phyloP scores from a whole-genome alignment of 2,113 vertebrate species.

The Corythaixoides concolor region DNA sequence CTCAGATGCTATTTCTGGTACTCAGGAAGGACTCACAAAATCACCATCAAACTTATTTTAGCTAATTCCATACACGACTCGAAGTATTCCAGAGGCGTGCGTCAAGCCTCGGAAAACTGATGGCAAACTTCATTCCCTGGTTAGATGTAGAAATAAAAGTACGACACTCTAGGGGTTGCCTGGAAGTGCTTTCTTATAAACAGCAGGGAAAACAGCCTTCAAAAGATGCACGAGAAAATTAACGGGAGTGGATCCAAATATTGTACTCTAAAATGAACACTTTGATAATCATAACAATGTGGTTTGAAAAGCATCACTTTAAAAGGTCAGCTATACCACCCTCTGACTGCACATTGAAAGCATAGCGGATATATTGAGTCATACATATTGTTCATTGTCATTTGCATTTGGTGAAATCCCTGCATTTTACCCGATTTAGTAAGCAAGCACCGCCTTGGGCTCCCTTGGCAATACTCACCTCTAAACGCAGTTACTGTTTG shows the following conservation, averaged over 20 bases:
- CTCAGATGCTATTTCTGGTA: slow-evolving; percentile 50
- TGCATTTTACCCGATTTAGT: slow-evolving; percentile 74
- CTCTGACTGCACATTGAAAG: slow-evolving; percentile 67
- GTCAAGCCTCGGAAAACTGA: neutral
- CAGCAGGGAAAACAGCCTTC: neutral
- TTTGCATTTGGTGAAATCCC: slow-evolving; percentile 87
- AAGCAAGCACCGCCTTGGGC: slow-evolving; percentile 57
- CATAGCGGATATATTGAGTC: slow-evolving; percentile 80
- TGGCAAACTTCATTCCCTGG: neutral
- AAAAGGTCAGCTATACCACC: slow-evolving; percentile 75
- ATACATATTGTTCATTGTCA: slow-evolving; percentile 78
- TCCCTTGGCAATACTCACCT: slow-evolving; percentile 55
- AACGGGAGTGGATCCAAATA: slow-evolving; percentile 30
- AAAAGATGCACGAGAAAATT: neutral
- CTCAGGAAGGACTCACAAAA: slow-evolving; percentile 33
- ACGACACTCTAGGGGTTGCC: neutral
- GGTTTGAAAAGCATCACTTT: slow-evolving; percentile 73
- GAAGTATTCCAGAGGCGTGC: neutral
- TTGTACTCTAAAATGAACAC: slow-evolving; percentile 38
- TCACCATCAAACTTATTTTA: slow-evolving; percentile 24
- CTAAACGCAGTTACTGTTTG: slow-evolving; percentile 54
- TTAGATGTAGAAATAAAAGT: neutral
- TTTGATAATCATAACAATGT: slow-evolving; percentile 76
- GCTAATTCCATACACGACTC: neutral
- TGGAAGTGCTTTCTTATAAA: neutral